Percentiles rank a stretch among this genome's conserved stretches.
These are phyloP conservation scores for Porites australiensis DNA, from an alignment of 64 coral and sea anemone genomes.

Conservation along the genomic window DNA sequence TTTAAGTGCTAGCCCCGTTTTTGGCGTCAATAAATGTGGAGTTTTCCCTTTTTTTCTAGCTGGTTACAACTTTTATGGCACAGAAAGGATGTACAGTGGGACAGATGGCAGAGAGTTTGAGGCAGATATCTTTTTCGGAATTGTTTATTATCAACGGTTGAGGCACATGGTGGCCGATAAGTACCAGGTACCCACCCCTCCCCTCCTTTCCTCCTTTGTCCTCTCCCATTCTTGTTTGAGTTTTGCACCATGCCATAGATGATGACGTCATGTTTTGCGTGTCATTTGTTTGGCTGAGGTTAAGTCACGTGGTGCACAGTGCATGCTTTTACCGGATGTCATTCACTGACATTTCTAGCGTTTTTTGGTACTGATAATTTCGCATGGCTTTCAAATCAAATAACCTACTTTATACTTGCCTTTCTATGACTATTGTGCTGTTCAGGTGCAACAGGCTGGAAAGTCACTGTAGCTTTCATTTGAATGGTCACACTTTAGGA, in stretches of 20 bases:
- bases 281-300: conserved; percentile 78
- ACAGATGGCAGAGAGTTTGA: conserved; percentile 94
- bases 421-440: no score
- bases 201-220: not conserved
- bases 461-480: no score
- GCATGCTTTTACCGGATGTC: conserved; percentile 48
- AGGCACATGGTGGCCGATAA: conserved; percentile 99
- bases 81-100: conserved; percentile 96
- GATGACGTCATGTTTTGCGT: conserved; percentile 96
- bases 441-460: no score
- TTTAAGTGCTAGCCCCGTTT: not conserved
- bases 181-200: conserved; percentile 82
- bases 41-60: conserved; percentile 33
- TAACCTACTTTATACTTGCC: no score
- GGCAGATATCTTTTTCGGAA: conserved; percentile 96
- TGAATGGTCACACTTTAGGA: no score
- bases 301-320: conserved; percentile 35
- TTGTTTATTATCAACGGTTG: conserved; percentile 98
- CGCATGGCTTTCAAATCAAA: conserved; percentile 5
- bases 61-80: conserved; percentile 98
- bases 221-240: not conserved
- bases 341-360: not conserved
- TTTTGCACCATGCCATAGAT: conserved; percentile 25
- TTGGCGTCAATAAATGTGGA: not conserved
- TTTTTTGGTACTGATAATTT: conserved; percentile 52